Base-by-base conservation (phyloP, 1,140 invertebrate species). In the Leptinotarsa lineolata region DNA sequence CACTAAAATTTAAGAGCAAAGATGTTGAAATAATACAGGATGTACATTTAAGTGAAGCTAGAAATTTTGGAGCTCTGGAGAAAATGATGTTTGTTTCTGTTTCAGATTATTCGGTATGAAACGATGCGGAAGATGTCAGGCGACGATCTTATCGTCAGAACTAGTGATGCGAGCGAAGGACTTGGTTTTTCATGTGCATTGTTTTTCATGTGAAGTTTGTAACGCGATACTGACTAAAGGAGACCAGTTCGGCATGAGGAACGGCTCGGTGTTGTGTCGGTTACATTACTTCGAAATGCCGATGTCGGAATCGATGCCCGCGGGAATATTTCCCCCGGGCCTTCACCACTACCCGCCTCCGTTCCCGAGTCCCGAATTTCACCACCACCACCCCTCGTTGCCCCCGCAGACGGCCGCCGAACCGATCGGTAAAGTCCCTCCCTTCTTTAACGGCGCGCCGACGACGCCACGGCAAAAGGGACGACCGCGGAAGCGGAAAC, bases 151-250 rank as follows among this genome's bases (percentile, higher is more conserved):
- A n/a, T 91, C 95, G 46, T 93, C 94, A 68, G 96, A 99, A 86
- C 84, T 98, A 80, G 96, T 99, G 81, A 98, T 99, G 97, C 86
- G 96, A 70, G 96, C 95, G 4, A 88, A 95, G 16, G 95, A 96
- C 77, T 89, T 95, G 77, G 95, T 98, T 68, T 98, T 97, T 87
- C 97, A 98, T 87, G 91, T 97, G 48, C 92, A 94, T 79, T 98
- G 97, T 86, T 98, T 99, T 87, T 94, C 92, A 6, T 99, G 97
- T 85, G 92, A 93, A 16, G 90, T 94, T n/a, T 99, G 97, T 86
- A 91, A 92, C 83, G 88, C 92, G 16, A 90, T 91, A 3, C 87
- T 95, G 61, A 94, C 91, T 59, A 95, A 95, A 84, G 93, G 97
- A 18, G 97, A 99, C 84, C 94, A 97, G 78, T 98, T 97, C 85